Evolutionary conservation across 2,888 invertebrate genomes (phyloP), one percentile per base, ranked within the genome.

Genomic region (Xestobium rufovillosum): DNA sequence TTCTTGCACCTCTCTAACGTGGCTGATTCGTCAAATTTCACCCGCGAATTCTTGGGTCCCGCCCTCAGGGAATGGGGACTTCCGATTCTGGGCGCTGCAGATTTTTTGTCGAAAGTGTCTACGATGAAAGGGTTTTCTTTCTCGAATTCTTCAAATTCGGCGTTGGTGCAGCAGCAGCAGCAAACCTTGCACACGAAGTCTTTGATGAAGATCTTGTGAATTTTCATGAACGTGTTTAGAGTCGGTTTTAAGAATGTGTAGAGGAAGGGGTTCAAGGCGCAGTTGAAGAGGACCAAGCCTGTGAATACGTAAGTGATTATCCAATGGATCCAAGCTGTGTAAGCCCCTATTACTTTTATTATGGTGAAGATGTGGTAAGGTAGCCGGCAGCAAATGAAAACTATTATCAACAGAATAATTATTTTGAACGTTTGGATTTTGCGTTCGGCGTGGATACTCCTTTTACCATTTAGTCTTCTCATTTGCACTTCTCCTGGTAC

Each of bases 241-340:
- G 73, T 70, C 49, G 73, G 70, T 19, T 72, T 68, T 4, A 76
- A 57, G 46, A 76, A 76, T 2, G 75, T 71, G 46, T 77, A 78
- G 15, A 77, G 57, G 19, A 76, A 65, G 1, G 77, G 77, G 63
- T 78, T 75, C 14, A 76, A 39, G 1, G 69, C 68, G 28, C 72
- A 72, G 47, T 71, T 75, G 3, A 70, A 38, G 25, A 75, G 52
- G 3, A 71, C 70, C n/a, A 78, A 49, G 3, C 68, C 53, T 6
- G 70, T 68, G 3, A 76, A 66, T n/a, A 57, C 44, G 37, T 69
- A 70, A 45, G 70, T 67, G 6, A 72, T 42, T 26, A 70, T 57
- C 72, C 72, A 73, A 48, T 48, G 39, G 1, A 31, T 10, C 11
- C 34, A 47, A 2, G 34, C 38, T 4, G 34, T 38, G 4, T 38